Percentiles rank a stretch among this genome's conserved stretches.
Conservation (phyloP, 2,888 invertebrate genomes). For the Arctia plantaginis region DNA sequence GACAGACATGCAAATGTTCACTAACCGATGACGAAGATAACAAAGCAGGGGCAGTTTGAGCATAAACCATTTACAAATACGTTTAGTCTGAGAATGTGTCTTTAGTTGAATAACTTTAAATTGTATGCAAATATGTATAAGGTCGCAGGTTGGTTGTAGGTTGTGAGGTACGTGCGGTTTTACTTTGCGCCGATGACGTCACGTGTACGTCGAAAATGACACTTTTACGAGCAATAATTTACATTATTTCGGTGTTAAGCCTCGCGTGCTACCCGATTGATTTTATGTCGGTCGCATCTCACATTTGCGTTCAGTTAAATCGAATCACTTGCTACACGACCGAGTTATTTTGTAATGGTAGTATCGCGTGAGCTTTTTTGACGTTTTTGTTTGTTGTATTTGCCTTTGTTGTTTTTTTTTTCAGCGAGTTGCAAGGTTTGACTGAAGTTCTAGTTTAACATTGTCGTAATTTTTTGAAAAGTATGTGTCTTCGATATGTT, state of each 20-base stretch:
- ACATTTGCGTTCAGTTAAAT: conserved; percentile 82
- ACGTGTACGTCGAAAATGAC: conserved; percentile 84
- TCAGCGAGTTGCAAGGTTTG: conserved; percentile 47
- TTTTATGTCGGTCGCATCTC: conserved; percentile 84
- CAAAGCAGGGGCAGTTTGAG: conserved; percentile 73
- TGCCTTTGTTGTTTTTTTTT: conserved; percentile 61
- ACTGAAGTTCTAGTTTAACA: conserved; percentile 40
- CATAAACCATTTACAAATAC: conserved; percentile 70
- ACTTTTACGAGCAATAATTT: conserved; percentile 86
- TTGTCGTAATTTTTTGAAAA: conserved; percentile 23
- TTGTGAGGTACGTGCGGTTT: conserved; percentile 52
- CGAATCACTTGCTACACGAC: conserved; percentile 82
- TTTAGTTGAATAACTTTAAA: conserved; percentile 50
- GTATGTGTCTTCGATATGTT: conserved; percentile 23
- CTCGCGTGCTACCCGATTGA: conserved; percentile 85
- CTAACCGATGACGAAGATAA: conserved; percentile 78
- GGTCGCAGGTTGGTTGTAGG: conserved; percentile 55
- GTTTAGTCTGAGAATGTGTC: conserved; percentile 53
- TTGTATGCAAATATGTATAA: conserved; percentile 51
- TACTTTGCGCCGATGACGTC: conserved; percentile 73
- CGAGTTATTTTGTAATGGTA: conserved; percentile 82
- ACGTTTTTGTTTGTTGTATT: conserved; percentile 64
- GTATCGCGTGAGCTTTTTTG: conserved; percentile 78
- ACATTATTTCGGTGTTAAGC: conserved; percentile 84
- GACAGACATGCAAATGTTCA: conserved; percentile 72